Evolutionary conservation across 2,888 invertebrate genomes (phyloP), one percentile per base, ranked within the genome.

Genomic region (Drosophila kuntzei): DNA sequence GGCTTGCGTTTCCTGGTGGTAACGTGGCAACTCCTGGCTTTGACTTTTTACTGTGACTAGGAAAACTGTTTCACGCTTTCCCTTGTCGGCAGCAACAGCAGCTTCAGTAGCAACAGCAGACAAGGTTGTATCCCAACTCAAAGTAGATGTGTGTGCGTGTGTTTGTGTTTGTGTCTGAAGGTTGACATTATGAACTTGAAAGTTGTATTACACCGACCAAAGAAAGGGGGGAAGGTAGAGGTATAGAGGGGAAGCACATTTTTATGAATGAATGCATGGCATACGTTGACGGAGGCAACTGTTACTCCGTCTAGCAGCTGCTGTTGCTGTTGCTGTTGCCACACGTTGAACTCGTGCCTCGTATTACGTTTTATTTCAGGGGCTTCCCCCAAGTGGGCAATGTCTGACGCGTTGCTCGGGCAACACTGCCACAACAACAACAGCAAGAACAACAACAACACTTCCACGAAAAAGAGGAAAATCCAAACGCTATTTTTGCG

Each of bases 181-280:
- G 90, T 90, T 90, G 90, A 90, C 90, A 90, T 90, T 90, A 87
- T 90, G 90, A 90, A 90, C 90, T 90, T 90, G 90, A 90, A 90
- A 90, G 87, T 81, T 79, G 86, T 84, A 79, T 73, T 76, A 73
- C 76, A 44, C 64, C n/a, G 3, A 22, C 20, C n/a, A n/a, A 22
- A 22, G 47, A 18, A 18, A 39, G 12, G n/a, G 18, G 18, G 34
- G 29, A 12, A 7, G 25, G 51, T 27, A 18, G n/a, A 41, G 49
- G 22, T 22, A 4, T 4, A 4, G 22, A 22, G 7, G 9, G 27
- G 27, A 2, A 25, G 53, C 32, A 80, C 79, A 83, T 76, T 86
- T 81, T 87, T 87, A 87, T 80, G 85, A 88, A 84, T 88, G 87
- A 89, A 82, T 89, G 87, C 83, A 80, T 74, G 75, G 76, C 71